Evolutionary conservation across 2,888 invertebrate genomes (phyloP).

Genomic region (Scaptodrosophila latifasciaeformis): DNA sequence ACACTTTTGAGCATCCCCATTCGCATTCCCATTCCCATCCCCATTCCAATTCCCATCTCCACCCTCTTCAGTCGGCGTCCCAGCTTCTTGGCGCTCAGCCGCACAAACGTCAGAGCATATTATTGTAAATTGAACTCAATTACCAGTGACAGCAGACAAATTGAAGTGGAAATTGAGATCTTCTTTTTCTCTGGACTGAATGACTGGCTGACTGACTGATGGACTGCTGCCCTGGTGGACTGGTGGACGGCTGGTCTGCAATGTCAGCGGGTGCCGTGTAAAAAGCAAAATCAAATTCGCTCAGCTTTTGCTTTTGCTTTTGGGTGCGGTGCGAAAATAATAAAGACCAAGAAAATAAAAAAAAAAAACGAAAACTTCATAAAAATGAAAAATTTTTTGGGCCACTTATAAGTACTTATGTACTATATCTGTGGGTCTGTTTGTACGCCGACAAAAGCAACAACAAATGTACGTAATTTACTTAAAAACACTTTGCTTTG

Average conservation of each 20-base stretch:
- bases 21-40: no score
- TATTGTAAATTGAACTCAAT: conserved; percentile 73
- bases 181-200: conserved; percentile 43
- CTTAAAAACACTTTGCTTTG: conserved; percentile 58
- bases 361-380: conserved; percentile 33
- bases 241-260: conserved; percentile 9
- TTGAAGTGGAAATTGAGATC: conserved; percentile 74
- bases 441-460: conserved; percentile 8
- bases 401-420: conserved; percentile 12
- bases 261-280: conserved; percentile 16
- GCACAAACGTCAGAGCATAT: conserved; percentile 66
- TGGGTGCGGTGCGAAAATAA: conserved; percentile 9
- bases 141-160: conserved; percentile 74
- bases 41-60: neutral
- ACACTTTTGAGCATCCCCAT: conserved; percentile 35
- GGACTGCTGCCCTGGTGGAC: neutral
- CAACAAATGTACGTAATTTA: conserved; percentile 54
- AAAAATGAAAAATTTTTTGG: conserved; percentile 52
- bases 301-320: neutral
- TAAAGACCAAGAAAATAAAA: conserved; percentile 20
- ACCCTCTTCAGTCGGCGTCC: neutral
- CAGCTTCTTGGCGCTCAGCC: conserved; percentile 45
- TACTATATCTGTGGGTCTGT: neutral
- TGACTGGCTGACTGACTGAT: neutral
- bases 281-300: conserved; percentile 12